phyloP scores from a whole-genome alignment of 2,113 vertebrate species.

The Onychostruthus taczanowskii region DNA sequence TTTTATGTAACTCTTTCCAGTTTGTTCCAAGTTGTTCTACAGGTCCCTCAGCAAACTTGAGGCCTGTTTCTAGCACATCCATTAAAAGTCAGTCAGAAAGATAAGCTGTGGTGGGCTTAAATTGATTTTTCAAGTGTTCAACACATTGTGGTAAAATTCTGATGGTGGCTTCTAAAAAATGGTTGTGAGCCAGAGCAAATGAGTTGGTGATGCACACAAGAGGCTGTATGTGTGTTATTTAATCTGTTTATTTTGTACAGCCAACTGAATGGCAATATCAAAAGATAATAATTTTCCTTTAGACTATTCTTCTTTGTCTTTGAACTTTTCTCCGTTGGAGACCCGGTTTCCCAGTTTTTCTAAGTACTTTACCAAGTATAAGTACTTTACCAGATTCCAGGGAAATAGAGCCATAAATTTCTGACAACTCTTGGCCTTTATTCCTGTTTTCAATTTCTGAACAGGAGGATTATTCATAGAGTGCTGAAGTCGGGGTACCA shows the following conservation, averaged over 20 bases:
- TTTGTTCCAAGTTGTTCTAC: not conserved
- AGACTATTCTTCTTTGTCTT: not conserved
- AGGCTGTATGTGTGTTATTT: not conserved
- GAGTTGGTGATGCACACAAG: not conserved
- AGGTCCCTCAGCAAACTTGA: not conserved
- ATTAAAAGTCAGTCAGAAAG: not conserved
- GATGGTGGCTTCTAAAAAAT: not conserved
- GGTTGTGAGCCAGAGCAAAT: not conserved
- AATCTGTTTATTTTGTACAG: not conserved
- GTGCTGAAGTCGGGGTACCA: not conserved
- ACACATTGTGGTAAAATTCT: not conserved
- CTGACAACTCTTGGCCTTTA: not conserved
- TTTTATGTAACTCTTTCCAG: not conserved
- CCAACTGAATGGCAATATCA: not conserved
- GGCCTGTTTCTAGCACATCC: not conserved
- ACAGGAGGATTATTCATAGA: not conserved
- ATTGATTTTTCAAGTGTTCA: not conserved
- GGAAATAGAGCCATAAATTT: not conserved
- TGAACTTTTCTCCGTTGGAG: not conserved
- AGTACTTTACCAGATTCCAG: not conserved
- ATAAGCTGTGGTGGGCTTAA: not conserved
- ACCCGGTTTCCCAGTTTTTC: not conserved
- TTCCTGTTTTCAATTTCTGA: not conserved
- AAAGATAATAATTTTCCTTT: not conserved
- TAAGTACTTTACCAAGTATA: not conserved